Conservation (phyloP, 2,113 vertebrate genomes). For the Morone chrysops region DNA sequence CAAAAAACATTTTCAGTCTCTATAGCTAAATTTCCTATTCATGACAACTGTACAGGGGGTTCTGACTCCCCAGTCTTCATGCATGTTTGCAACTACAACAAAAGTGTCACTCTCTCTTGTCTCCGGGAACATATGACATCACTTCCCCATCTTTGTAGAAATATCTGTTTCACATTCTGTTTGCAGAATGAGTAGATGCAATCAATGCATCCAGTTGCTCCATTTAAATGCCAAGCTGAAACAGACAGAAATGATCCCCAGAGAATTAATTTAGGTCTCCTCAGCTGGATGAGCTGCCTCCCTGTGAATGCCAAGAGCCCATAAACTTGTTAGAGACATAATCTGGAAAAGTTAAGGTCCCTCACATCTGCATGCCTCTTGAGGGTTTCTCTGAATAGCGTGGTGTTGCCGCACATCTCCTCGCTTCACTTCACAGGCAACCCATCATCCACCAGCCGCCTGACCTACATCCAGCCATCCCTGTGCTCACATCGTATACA, state of each 20-base stretch:
- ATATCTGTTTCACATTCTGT: slow-evolving; percentile 38
- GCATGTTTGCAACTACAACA: neutral
- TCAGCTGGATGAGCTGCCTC: slow-evolving; percentile 42
- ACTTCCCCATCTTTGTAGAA: slow-evolving; percentile 18
- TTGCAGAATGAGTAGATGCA: slow-evolving; percentile 40
- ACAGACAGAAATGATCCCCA: slow-evolving; percentile 59
- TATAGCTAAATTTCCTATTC: too few species aligned
- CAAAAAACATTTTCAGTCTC: too few species aligned
- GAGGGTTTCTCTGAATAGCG: slow-evolving; percentile 50
- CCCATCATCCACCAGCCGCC: slow-evolving; percentile 63
- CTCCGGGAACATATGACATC: neutral
- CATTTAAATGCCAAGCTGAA: slow-evolving; percentile 69
- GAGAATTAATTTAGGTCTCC: slow-evolving; percentile 67
- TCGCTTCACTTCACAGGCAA: slow-evolving; percentile 59
- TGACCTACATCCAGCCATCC: slow-evolving; percentile 76
- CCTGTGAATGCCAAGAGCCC: slow-evolving; percentile 56
- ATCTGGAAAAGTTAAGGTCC: slow-evolving; percentile 61
- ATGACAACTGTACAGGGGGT: too few species aligned
- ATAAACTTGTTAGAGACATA: slow-evolving; percentile 57
- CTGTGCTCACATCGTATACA: slow-evolving; percentile 64
- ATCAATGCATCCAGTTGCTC: slow-evolving; percentile 52
- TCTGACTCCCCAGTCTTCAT: too few species aligned
- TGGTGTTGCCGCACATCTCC: slow-evolving; percentile 42
- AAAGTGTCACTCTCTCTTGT: neutral
- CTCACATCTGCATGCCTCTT: slow-evolving; percentile 51